Evolutionary conservation across 2,888 invertebrate genomes (phyloP).

Genomic region (Cheilosia soror): DNA sequence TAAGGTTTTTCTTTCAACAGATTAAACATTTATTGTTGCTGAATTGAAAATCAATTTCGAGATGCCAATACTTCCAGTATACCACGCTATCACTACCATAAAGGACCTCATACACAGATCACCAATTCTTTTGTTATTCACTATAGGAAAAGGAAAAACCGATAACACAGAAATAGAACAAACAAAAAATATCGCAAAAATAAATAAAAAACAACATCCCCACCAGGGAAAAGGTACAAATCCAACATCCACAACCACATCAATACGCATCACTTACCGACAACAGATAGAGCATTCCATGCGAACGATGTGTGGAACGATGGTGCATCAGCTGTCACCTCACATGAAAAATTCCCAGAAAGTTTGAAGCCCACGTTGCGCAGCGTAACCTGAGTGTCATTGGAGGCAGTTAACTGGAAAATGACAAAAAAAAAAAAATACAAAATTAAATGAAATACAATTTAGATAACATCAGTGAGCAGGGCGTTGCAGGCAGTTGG

Average conservation of each 20-base stretch:
- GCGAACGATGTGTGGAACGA: slow-evolving; percentile 88
- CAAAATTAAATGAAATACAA: slow-evolving; percentile 55
- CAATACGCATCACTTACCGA: slow-evolving; percentile 85
- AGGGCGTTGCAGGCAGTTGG: neutral
- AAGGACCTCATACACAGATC: slow-evolving; percentile 17
- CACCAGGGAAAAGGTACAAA: slow-evolving; percentile 15
- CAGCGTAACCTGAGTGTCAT: slow-evolving; percentile 88
- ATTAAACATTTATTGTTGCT: neutral
- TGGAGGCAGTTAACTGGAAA: slow-evolving; percentile 87
- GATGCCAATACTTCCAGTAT: neutral
- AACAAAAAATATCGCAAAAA: slow-evolving; percentile 6
- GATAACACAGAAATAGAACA: slow-evolving; percentile 8
- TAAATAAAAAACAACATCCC: slow-evolving; percentile 1
- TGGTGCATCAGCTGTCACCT: slow-evolving; percentile 89
- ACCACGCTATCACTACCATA: neutral
- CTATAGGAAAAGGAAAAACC: neutral
- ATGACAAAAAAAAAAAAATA: slow-evolving; percentile 32
- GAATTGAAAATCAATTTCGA: slow-evolving; percentile 43
- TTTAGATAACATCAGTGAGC: slow-evolving; percentile 53
- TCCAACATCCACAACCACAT: slow-evolving; percentile 24
- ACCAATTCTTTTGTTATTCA: slow-evolving; percentile 45
- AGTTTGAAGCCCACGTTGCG: slow-evolving; percentile 88
- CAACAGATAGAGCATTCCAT: slow-evolving; percentile 88
- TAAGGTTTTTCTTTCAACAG: neutral
- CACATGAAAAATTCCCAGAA: slow-evolving; percentile 89